Evolutionary conservation across 2,888 invertebrate genomes (phyloP), one percentile per base, ranked within the genome.

Genomic region (Synergus itoensis): DNA sequence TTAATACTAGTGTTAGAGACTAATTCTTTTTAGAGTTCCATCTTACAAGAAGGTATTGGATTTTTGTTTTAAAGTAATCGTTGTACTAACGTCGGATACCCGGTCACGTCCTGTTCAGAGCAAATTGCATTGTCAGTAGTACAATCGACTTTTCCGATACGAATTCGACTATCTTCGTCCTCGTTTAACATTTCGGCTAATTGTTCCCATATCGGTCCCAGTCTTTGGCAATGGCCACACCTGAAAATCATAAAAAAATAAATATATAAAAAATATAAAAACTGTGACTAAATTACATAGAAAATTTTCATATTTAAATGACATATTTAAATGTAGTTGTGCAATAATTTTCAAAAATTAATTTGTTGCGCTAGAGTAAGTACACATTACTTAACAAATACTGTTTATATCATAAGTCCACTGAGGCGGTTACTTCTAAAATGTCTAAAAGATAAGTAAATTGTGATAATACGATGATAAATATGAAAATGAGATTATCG

Each of bases 191-290:
- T 93, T 90, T 95, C 95, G 0, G 95, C 96, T 79, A 97, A 91
- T 87, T 96, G 95, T 76, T 95, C 94, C 97, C 97, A 97, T 75
- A 95, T 95, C 40, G 96, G 96, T 41, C 94, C 94, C 78, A 97
- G 93, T 87, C 94, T 94, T 91, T 96, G 96, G 91, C 98, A 98
- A 90, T 97, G 96, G 0, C 96, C 96, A 89, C 97, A 98, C 98
- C 98, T 97, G 81, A 75, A 89, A 88, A 41, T 75, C 21, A 76
- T 77, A 14, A n/a, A n/a, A n/a, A 53, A n/a, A 53, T n/a, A n/a
- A 53, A 53, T 5, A 28, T 28, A 28, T 28, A 28, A 28, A 28
- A n/a, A n/a, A n/a, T n/a, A n/a, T n/a, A n/a, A n/a, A n/a, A n/a
- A n/a, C n/a, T n/a, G n/a, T n/a, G n/a, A n/a, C n/a, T n/a, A n/a